Base-by-base conservation (phyloP, 2,888 invertebrate genomes). In the Papilio elwesi region DNA sequence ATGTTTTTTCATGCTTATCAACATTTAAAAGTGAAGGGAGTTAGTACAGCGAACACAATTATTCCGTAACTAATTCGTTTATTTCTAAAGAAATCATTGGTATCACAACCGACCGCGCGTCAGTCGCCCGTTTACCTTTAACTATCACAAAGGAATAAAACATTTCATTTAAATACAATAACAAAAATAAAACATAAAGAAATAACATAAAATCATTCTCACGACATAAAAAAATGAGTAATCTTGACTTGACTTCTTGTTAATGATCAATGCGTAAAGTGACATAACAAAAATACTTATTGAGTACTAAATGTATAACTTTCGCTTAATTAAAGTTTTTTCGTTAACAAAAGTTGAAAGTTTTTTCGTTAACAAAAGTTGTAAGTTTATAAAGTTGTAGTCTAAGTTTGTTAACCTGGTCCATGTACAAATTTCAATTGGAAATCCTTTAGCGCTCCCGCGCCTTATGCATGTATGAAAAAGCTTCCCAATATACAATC, bases 151-250 rank as follows among this genome's bases (percentile, higher is more conserved):
- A 62, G n/a, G 43, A 62, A 62, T 62, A 62, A 62, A 62, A 62
- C 59, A 62, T 62, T 43, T 59, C 36, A 62, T 43, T 62, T n/a
- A 43, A 43, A 15, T 62, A 62, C 43, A 62, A 62, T 62, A 62
- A 43, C 59, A 62, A 62, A 62, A 62, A 62, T 62, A 62, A 43
- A 43, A 62, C 59, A 62, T 43, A 43, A 62, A 62, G 43, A 62
- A 43, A 62, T 62, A 62, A 62, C 43, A 62, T n/a, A 62, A 62
- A 62, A 43, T 62, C 6, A 62, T 62, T 43, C 43, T 62, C 43
- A 62, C 43, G 43, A 43, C 4, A 26, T 62, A 43, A n/a, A 62
- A 62, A 57, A 62, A 62, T 62, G 59, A 62, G 59, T 62, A 62
- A 62, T 62, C 43, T 43, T 62, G 6, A 59, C 16, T 38, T 59